Evolutionary conservation across 2,888 invertebrate species (phyloP).

Genomic region (Globia sparganii): DNA sequence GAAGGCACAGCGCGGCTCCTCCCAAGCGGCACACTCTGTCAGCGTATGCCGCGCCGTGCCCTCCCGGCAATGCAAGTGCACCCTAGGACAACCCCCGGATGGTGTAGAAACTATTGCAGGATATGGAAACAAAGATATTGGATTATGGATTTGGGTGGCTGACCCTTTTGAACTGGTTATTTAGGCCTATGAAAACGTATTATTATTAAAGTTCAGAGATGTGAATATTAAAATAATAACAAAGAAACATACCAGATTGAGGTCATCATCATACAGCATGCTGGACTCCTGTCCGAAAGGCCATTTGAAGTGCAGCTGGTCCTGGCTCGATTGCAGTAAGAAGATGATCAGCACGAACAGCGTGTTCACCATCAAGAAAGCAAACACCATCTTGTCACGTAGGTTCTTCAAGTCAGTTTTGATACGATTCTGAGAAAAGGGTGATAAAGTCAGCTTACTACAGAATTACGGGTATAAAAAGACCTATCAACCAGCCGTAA

Average conservation of each 20-base stretch:
- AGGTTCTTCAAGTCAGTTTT: conserved; percentile 97
- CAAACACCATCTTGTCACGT: conserved; percentile 97
- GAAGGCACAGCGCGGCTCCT: too few relatives aligned
- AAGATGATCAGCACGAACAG: conserved; percentile 99
- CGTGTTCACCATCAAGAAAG: conserved; percentile 99
- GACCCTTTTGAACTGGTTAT: too few relatives aligned
- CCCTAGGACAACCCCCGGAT: too few relatives aligned
- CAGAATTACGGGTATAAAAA: not conserved
- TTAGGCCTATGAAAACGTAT: too few relatives aligned
- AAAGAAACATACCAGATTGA: conserved; percentile 88
- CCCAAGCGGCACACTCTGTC: too few relatives aligned
- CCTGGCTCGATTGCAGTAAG: conserved; percentile 98
- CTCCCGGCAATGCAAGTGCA: too few relatives aligned
- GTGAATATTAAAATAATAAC: not conserved
- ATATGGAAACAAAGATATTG: too few relatives aligned
- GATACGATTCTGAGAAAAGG: conserved; percentile 93
- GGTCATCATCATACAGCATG: conserved; percentile 94
- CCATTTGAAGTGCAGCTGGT: conserved; percentile 97
- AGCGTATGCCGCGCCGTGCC: too few relatives aligned
- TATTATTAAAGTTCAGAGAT: not conserved
- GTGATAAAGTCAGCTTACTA: not conserved
- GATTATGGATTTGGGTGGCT: too few relatives aligned
- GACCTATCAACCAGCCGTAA: not conserved
- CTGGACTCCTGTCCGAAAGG: conserved; percentile 96
- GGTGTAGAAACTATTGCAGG: too few relatives aligned